Conservation (phyloP, 2,888 invertebrate species). For the Chelonus formosanus region DNA sequence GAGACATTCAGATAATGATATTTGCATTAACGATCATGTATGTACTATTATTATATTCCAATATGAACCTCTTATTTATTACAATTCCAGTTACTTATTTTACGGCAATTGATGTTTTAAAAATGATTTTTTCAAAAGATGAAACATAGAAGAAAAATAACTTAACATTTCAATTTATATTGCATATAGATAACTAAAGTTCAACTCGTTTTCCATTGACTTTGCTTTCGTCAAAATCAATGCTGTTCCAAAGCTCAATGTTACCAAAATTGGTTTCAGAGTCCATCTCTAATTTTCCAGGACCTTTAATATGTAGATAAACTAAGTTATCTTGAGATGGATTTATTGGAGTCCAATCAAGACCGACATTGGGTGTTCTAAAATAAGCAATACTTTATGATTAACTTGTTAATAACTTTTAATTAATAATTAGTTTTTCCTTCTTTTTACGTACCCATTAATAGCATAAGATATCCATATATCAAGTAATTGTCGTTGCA, state of each 20-base stretch:
- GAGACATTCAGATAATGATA: conserved; percentile 38
- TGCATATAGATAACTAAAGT: conserved; percentile 24
- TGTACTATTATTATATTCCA: conserved; percentile 31
- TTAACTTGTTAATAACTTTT: background rate
- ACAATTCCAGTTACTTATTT: background rate
- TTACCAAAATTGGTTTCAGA: conserved; percentile 68
- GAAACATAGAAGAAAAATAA: no score
- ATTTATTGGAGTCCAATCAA: conserved; percentile 67
- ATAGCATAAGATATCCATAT: conserved; percentile 70
- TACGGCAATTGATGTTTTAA: conserved; percentile 1
- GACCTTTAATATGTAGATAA: conserved; percentile 68
- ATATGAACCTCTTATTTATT: no score
- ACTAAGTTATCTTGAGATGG: conserved; percentile 64
- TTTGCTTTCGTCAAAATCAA: conserved; percentile 71
- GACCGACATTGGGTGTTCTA: conserved; percentile 65
- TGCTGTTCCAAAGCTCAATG: conserved; percentile 71
- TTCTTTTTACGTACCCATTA: conserved; percentile 67
- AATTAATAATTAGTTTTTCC: background rate
- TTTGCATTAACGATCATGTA: conserved; percentile 42
- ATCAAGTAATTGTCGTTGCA: conserved; percentile 68
- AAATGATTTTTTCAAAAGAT: background rate
- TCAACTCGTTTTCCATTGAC: conserved; percentile 58
- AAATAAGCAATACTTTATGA: conserved; percentile 30
- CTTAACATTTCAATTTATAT: conserved; percentile 7
- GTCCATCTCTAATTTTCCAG: conserved; percentile 65